Base-by-base conservation (phyloP, 2,888 invertebrate genomes). In the Thereva unica region DNA sequence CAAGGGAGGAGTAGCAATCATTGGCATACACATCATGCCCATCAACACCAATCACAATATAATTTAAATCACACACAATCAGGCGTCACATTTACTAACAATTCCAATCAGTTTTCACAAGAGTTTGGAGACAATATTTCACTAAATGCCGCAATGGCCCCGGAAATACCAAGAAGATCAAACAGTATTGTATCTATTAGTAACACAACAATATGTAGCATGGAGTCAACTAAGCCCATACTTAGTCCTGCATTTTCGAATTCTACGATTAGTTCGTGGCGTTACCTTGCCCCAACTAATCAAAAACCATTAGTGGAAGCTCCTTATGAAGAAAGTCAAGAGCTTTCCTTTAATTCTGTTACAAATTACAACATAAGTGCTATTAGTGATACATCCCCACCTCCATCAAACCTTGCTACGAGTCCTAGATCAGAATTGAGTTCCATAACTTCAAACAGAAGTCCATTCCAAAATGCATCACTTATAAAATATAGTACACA, bases 391-490 rank as follows among this genome's bases (percentile, higher is more conserved):
- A 59, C 49, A 55, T 61, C 61, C 53, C 67, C 69, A 23, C 69
- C 67, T 54, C 57, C 67, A 40, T 41, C 78, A 5, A 73, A 75
- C 65, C 66, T 76, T 54, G 72, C 77, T 67, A 71, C 77, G 10
- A 80, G 79, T 73, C 80, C 80, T 42, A 75, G 76, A 54, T 75
- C 75, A 61, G 78, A 80, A 71, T 71, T 66, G 40, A 40, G 47
- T 47, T 35, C 61, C 63, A 68, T 67, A 56, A 55, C 59, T 57
- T 53, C 55, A 61, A 77, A 77, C 72, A 75, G 77, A 71, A 78
- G 80, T 72, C 78, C 79, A 77, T 79, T 79, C 76, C 79, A 79
- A 68, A 74, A 73, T 72, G 67, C 73, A 71, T 69, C 69, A 67
- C 69, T 69, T 41, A 41, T 9, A 50, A 66, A 59, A 54, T 67